These are phyloP conservation scores for Erannis defoliaria DNA, from an alignment of 2,888 invertebrate genomes.

Conservation along the genomic window DNA sequence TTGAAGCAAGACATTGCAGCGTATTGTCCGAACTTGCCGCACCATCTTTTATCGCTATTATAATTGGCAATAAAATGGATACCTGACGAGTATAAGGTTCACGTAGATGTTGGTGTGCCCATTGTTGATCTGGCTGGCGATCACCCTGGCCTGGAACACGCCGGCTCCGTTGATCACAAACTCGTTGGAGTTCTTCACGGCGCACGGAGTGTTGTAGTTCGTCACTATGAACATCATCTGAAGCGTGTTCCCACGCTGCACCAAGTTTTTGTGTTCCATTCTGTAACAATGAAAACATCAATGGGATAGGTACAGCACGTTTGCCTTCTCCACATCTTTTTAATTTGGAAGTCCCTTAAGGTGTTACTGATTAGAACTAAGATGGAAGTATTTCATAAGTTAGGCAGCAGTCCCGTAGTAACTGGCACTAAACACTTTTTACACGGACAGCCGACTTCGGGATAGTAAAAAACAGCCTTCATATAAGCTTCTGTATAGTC, in stretches of 20 bases:
- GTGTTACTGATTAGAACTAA: no score
- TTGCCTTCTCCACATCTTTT: no score
- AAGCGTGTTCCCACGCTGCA: constrained; percentile 55
- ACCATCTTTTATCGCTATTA: no score
- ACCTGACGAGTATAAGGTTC: constrained; percentile 55
- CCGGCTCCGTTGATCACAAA: constrained; percentile 54
- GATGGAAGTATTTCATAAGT: no score
- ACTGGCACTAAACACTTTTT: no score
- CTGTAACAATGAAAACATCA: constrained; percentile 38
- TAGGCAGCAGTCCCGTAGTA: no score
- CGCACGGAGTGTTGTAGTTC: constrained; percentile 55
- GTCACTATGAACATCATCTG: constrained; percentile 50
- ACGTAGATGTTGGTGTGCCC: constrained; percentile 55
- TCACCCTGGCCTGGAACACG: constrained; percentile 54
- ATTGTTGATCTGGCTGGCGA: constrained; percentile 54
- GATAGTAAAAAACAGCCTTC: no score
- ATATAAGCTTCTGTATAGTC: no score
- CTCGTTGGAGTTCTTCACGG: constrained; percentile 51
- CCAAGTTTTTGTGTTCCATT: constrained; percentile 54
- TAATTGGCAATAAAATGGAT: not conserved
- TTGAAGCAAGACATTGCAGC: no score
- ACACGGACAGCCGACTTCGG: no score
- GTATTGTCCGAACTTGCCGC: no score
- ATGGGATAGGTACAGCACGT: not conserved
- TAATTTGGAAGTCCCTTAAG: no score